Evolutionary conservation across 2,888 invertebrate species (phyloP).

Genomic region (Agelastica alni): DNA sequence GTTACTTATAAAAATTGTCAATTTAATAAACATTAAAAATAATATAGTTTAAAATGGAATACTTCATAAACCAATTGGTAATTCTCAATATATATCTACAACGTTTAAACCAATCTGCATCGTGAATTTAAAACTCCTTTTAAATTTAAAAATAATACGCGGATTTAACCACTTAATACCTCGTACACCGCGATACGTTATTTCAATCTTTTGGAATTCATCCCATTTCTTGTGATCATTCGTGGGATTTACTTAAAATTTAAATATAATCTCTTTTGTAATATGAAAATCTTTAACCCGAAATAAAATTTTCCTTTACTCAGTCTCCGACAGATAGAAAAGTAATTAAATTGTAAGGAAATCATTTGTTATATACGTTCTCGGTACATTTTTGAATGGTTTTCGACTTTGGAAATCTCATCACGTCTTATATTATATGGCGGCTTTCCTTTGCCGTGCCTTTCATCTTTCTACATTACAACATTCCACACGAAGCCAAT

Average conservation of each 20-base stretch:
- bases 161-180: neutral
- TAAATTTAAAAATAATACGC: too few relatives aligned
- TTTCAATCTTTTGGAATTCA: slow-evolving; percentile 4
- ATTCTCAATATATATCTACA: too few relatives aligned
- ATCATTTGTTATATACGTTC: slow-evolving; percentile 36
- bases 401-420: slow-evolving; percentile 48
- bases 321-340: slow-evolving; percentile 28
- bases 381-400: slow-evolving; percentile 41
- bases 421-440: slow-evolving; percentile 54
- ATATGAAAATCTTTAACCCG: slow-evolving; percentile 26
- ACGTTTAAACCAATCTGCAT: too few relatives aligned
- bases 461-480: slow-evolving; percentile 57
- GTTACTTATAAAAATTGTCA: too few relatives aligned
- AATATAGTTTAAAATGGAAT: too few relatives aligned
- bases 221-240: slow-evolving; percentile 13
- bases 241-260: slow-evolving; percentile 27
- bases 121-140: too few relatives aligned
- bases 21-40: too few relatives aligned
- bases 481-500: slow-evolving; percentile 57
- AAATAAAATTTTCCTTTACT: slow-evolving; percentile 25
- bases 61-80: too few relatives aligned
- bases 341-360: slow-evolving; percentile 43
- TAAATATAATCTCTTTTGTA: slow-evolving; percentile 28
- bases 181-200: neutral
- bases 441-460: slow-evolving; percentile 49